Evolutionary conservation across 2,797 vertebrate species (phyloP).

Genomic region (Rhinophrynus dorsalis): DNA sequence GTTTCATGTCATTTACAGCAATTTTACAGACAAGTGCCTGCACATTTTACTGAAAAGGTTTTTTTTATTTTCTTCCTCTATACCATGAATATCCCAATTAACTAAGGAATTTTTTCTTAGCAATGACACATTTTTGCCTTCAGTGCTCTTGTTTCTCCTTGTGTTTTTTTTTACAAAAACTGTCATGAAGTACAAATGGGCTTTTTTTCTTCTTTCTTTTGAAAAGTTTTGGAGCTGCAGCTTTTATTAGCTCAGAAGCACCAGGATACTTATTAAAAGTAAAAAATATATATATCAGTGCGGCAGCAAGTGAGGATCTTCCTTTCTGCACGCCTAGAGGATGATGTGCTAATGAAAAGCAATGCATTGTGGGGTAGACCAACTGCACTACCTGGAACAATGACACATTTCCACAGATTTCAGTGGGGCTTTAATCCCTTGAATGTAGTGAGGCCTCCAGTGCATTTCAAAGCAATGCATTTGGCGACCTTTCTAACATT

Average conservation of each 20-base stretch:
- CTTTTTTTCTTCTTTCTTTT: constrained; percentile 18
- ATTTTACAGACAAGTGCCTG: constrained; percentile 43
- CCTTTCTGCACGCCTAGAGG: too few relatives aligned
- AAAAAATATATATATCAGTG: neutral
- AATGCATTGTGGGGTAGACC: too few relatives aligned
- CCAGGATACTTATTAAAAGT: constrained; percentile 12
- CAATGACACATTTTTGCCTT: constrained; percentile 27
- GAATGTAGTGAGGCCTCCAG: too few relatives aligned
- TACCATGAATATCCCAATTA: constrained; percentile 32
- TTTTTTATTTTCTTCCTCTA: constrained; percentile 10
- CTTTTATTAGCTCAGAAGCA: constrained; percentile 9
- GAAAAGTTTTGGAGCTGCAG: constrained; percentile 29
- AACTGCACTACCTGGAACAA: too few relatives aligned
- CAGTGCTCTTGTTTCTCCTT: constrained; percentile 31
- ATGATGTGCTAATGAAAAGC: too few relatives aligned
- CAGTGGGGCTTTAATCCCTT: too few relatives aligned
- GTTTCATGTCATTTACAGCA: constrained; percentile 18
- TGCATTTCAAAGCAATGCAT: too few relatives aligned
- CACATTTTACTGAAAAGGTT: constrained; percentile 28
- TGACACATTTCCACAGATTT: too few relatives aligned
- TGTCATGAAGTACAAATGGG: constrained; percentile 29
- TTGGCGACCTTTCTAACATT: too few relatives aligned
- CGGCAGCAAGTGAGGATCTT: neutral
- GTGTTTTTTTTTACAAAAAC: constrained; percentile 13
- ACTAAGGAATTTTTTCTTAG: constrained; percentile 25